phyloP scores from a whole-genome alignment of 2,113 vertebrate genomes.

The Cephalopterus ornatus region DNA sequence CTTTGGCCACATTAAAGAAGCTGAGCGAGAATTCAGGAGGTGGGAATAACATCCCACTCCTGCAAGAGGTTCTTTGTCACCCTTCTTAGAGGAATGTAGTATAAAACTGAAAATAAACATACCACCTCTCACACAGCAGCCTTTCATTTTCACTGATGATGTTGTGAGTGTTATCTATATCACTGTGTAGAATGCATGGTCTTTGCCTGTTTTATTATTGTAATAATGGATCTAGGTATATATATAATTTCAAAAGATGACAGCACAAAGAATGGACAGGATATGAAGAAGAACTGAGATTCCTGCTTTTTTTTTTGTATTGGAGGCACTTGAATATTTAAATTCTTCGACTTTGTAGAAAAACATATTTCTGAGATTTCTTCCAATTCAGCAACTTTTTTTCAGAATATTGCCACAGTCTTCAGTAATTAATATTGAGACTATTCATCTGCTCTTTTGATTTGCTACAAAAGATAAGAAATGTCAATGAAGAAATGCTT shows the following conservation, averaged over 20 bases:
- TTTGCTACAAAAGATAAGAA: not conserved
- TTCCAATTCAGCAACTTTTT: not conserved
- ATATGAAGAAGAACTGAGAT: not conserved
- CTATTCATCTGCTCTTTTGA: not conserved
- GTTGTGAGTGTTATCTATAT: accelerated
- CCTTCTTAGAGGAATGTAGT: not conserved
- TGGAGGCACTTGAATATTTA: not conserved
- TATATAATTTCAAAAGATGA: not conserved
- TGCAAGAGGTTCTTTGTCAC: not conserved
- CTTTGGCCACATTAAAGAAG: not conserved
- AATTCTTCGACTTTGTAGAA: not conserved
- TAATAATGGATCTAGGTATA: not conserved
- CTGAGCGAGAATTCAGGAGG: not conserved
- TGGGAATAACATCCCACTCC: not conserved
- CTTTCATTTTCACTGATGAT: not conserved
- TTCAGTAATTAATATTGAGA: not conserved
- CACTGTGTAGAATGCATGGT: not conserved
- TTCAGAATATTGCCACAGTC: not conserved
- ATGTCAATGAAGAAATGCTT: not conserved
- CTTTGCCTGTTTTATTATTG: not conserved
- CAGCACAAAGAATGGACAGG: not conserved
- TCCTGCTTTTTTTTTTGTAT: not conserved
- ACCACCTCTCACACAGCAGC: not conserved
- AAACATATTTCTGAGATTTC: not conserved
- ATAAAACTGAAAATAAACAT: not conserved